A percentile compares a stretch with the other conserved stretches of the same genome.
These are phyloP conservation scores for Campoplex nolae DNA, from an alignment of 2,888 invertebrate genomes.

Conservation along the genomic window DNA sequence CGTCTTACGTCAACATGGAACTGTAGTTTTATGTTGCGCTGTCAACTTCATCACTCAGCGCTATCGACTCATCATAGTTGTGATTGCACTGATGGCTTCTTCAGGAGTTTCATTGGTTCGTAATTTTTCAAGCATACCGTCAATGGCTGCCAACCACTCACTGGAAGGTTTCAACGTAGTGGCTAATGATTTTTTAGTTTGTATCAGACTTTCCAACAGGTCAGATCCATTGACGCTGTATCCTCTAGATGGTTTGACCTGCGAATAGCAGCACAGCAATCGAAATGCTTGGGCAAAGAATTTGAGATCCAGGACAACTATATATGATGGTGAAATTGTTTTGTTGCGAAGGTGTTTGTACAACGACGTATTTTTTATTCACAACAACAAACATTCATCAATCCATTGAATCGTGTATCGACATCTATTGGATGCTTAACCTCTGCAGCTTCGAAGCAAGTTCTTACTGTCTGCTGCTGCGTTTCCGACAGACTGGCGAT, in stretches of 20 bases:
- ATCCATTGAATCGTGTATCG: too few species aligned
- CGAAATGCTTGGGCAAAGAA: not conserved
- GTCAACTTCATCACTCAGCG: not conserved
- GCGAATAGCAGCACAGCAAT: conserved; percentile 6
- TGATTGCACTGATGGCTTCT: not conserved
- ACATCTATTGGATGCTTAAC: too few species aligned
- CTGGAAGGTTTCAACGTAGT: not conserved
- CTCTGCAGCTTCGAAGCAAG: too few species aligned
- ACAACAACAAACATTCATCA: too few species aligned
- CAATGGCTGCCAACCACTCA: conserved; percentile 2
- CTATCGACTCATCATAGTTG: not conserved
- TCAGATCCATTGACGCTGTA: not conserved
- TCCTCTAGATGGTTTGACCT: conserved; percentile 4
- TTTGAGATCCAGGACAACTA: too few species aligned
- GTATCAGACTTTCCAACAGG: not conserved
- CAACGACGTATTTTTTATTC: too few species aligned
- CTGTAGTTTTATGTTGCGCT: not conserved
- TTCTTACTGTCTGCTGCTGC: too few species aligned
- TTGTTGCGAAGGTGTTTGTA: too few species aligned
- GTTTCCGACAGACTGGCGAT: too few species aligned
- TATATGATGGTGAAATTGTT: too few species aligned
- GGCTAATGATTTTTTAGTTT: not conserved
- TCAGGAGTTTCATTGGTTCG: not conserved
- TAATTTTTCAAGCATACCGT: not conserved
- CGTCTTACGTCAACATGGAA: not conserved